Base-by-base conservation (phyloP, 2,888 invertebrate genomes). In the Polyommatus icarus region DNA sequence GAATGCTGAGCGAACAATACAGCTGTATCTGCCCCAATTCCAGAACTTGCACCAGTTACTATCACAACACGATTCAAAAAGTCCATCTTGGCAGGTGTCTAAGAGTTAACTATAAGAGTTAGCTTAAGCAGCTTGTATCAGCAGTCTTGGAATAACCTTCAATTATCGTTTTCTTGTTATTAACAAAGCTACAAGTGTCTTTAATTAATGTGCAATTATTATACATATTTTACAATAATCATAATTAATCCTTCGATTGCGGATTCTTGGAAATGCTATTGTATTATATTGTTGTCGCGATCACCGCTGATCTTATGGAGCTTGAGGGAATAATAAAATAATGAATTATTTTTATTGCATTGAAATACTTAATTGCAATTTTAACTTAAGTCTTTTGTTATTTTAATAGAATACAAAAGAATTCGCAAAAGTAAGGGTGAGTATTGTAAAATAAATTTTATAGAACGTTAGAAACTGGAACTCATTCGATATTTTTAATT, bases 21-120 rank as follows among this genome's bases (percentile, higher is more conserved):
- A 8, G 97, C 96, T 5, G 96, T 94, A 77, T 95, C 95, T 76
- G 96, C 95, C 8, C 97, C 97, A 78, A 97, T 97, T 7, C 97
- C 97, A 71, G 96, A 96, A 87, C 96, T 96, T 10, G 96, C 96
- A 72, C 97, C 97, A 7, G 96, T 96, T 78, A 96, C 93, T 76
- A 96, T 87, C 46, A 95, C 91, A 76, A 96, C 95, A 93, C 96
- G 96, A 80, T 94, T 93, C 71, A 85, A 85, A 87, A 96, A 95
- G 90, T 94, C 94, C 95, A 95, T 95, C 83, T 82, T 85, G 80
- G 79, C 46, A 78, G 71, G 59, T 15, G 78, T 59, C 76, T 20
- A 32, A 32, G 32, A 40, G 18, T 32, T 61, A 8, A 81, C 80
- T 81, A 59, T 20, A 32, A 32, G 32, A 40, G 18, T 32, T 61